A percentile compares a stretch with the other conserved stretches of the same genome.
Conservation (phyloP, 2,113 vertebrate species). For the Aviceda subcristata region DNA sequence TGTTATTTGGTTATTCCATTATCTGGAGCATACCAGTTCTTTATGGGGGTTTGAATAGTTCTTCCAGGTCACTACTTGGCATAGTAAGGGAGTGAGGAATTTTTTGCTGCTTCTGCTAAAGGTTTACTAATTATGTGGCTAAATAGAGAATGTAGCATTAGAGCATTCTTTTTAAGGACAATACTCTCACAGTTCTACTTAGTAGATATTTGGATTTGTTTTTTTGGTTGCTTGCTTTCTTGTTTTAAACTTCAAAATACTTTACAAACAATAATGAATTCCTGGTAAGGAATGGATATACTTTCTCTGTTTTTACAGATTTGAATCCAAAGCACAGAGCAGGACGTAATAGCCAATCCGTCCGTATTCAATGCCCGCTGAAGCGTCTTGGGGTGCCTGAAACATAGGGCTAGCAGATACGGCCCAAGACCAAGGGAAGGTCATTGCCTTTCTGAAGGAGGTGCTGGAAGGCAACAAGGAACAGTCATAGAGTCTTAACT, state of each 20-base stretch:
- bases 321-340: neutral
- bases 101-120: neutral
- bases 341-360: fast-evolving
- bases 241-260: neutral
- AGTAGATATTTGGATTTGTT: neutral
- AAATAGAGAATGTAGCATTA: neutral
- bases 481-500: neutral
- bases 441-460: neutral
- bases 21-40: neutral
- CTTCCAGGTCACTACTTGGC: neutral
- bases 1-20: neutral
- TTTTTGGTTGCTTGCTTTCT: neutral
- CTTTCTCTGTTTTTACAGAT: neutral
- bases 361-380: fast-evolving
- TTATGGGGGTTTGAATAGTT: neutral
- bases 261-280: neutral
- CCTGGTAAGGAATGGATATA: neutral
- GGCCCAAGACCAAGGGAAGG: neutral
- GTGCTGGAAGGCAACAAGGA: neutral
- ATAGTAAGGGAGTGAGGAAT: neutral
- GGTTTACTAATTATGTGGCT: slow-evolving; percentile 17
- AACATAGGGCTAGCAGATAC: neutral
- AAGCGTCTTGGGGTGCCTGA: neutral
- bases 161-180: slow-evolving; percentile 30
- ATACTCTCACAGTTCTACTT: neutral